Conservation (phyloP, 1,140 invertebrate species). For the Plectrocnemia conspersa region DNA sequence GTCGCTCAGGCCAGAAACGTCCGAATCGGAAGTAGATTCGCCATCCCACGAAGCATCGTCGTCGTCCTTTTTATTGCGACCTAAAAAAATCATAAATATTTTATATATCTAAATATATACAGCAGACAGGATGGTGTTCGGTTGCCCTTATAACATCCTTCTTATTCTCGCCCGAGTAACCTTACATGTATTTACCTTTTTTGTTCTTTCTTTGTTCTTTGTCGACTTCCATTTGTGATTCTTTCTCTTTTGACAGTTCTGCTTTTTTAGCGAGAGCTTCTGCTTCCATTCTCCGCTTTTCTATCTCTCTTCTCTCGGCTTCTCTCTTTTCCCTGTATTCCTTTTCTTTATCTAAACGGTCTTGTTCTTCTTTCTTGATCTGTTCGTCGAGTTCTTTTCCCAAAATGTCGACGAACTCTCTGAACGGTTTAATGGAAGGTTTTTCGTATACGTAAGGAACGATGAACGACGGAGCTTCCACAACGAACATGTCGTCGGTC, state of each 20-base stretch:
- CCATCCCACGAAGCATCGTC: constrained; percentile 49
- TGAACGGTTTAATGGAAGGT: constrained; percentile 71
- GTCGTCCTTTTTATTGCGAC: constrained; percentile 37
- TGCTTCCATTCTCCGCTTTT: constrained; percentile 34
- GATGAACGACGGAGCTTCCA: constrained; percentile 87
- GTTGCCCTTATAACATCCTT: too few species aligned
- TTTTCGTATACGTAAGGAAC: constrained; percentile 91
- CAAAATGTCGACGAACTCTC: constrained; percentile 66
- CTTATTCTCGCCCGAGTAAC: constrained; percentile 39
- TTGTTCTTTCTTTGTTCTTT: constrained; percentile 37
- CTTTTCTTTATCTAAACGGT: constrained; percentile 41
- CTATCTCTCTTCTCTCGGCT: constrained; percentile 39
- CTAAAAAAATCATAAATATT: constrained; percentile 25
- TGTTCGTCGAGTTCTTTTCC: constrained; percentile 60
- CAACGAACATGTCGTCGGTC: constrained; percentile 85
- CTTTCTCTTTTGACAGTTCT: constrained; percentile 40
- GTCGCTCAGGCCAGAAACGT: constrained; percentile 51
- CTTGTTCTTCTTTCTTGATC: constrained; percentile 43
- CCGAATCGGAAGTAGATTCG: constrained; percentile 49
- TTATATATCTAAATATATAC: too few species aligned
- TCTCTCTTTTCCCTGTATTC: constrained; percentile 43
- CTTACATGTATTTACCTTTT: constrained; percentile 37
- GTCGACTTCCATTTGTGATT: constrained; percentile 40
- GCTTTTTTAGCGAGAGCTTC: constrained; percentile 39
- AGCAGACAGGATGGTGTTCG: too few species aligned